phyloP scores from a whole-genome alignment of 2,797 vertebrate genomes.

The Lepus oiostolus region DNA sequence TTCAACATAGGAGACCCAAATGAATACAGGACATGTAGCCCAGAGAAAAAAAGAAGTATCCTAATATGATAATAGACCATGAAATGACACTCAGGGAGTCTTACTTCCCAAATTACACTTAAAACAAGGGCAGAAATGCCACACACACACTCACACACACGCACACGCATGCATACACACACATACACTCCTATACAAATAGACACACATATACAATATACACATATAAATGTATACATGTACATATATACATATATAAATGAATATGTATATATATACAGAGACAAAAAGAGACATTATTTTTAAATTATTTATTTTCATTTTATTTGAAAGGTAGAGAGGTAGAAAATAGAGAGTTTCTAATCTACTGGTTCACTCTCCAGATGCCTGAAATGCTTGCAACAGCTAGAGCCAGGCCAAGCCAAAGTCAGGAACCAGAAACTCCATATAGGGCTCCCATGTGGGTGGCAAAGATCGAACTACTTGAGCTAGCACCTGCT shows the following conservation, averaged over 20 bases:
- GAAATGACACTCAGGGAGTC: not conserved
- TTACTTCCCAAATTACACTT: not conserved
- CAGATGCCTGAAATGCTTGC: no score
- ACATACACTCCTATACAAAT: not conserved
- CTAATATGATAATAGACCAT: not conserved
- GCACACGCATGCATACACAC: rapidly evolving
- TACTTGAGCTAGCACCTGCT: no score
- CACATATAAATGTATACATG: not conserved
- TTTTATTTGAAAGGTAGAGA: no score
- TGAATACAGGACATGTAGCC: not conserved
- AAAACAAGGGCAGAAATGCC: not conserved
- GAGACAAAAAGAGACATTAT: not conserved
- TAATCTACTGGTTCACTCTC: no score
- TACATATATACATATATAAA: not conserved
- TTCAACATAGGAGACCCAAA: not conserved
- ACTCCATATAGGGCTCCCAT: no score
- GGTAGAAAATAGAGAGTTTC: no score
- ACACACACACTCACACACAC: not conserved
- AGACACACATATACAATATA: not conserved
- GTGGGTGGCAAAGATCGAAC: no score
- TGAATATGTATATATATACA: not conserved
- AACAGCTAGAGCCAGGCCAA: no score
- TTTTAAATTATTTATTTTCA: not conserved
- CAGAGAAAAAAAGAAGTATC: not conserved
- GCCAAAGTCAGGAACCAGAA: no score